These are phyloP conservation scores for Jacana jacana DNA, from an alignment of 2,113 vertebrate genomes.

Conservation along the genomic window DNA sequence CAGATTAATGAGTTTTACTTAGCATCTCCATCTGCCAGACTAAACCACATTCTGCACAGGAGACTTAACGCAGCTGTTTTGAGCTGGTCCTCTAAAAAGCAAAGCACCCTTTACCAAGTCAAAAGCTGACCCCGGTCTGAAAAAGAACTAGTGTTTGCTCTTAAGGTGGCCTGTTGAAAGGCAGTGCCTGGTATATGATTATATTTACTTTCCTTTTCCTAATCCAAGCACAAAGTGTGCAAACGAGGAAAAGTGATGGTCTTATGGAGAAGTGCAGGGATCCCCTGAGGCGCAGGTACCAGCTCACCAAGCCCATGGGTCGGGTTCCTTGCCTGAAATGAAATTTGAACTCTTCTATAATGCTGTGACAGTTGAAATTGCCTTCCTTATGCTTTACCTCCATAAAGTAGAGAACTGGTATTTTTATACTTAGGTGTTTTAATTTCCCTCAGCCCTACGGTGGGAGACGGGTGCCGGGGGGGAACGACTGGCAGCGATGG, in stretches of 20 bases:
- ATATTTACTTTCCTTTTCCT: background rate
- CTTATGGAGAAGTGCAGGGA: background rate
- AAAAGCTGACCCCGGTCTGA: background rate
- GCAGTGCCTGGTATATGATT: background rate
- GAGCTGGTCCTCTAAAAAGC: background rate
- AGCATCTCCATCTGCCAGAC: conserved; percentile 57
- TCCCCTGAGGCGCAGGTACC: background rate
- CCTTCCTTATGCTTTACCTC: background rate
- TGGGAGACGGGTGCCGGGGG: fast-evolving
- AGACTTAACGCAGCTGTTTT: conserved; percentile 41
- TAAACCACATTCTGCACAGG: background rate
- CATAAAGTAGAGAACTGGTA: background rate
- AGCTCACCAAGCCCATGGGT: background rate
- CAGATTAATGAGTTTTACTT: conserved; percentile 52
- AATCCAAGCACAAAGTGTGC: background rate
- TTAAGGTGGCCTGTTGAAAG: background rate
- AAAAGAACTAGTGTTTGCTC: background rate
- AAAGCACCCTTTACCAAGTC: background rate
- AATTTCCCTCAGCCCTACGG: fast-evolving
- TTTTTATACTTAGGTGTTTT: background rate
- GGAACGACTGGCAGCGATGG: background rate
- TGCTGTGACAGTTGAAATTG: background rate
- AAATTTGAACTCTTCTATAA: fast-evolving
- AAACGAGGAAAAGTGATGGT: background rate
- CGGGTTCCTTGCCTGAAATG: background rate